A percentile compares a stretch with the other conserved stretches of the same genome.
phyloP scores from a whole-genome alignment of 2,888 invertebrate species.

The Vanessa cardui region DNA sequence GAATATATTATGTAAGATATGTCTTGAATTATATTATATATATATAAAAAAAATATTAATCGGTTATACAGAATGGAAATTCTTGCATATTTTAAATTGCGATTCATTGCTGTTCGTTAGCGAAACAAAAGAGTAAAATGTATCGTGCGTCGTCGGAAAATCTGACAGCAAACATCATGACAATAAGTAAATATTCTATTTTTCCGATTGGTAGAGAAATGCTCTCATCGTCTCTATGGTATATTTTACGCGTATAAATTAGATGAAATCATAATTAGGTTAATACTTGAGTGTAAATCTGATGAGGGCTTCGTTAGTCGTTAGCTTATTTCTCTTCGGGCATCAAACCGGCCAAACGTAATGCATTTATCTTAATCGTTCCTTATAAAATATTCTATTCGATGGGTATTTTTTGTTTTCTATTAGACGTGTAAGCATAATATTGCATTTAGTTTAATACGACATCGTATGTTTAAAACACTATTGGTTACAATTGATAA shows the following conservation, averaged over 20 bases:
- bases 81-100: conserved; percentile 28
- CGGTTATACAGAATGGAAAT: neutral
- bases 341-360: conserved; percentile 24
- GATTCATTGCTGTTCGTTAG: conserved; percentile 16
- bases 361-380: conserved; percentile 56
- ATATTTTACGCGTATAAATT: conserved; percentile 38
- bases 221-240: conserved; percentile 29
- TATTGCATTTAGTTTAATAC: conserved; percentile 56
- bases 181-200: conserved; percentile 76
- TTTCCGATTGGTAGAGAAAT: conserved; percentile 52
- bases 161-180: conserved; percentile 62
- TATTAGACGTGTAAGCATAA: conserved; percentile 61
- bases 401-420: conserved; percentile 54
- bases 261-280: conserved; percentile 18
- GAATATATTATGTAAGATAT: conserved; percentile 61
- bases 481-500: conserved; percentile 19
- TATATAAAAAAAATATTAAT: conserved; percentile 10
- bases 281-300: conserved; percentile 24
- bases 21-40: conserved; percentile 42
- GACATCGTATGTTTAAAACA: conserved; percentile 32
- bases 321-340: conserved; percentile 23
- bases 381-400: conserved; percentile 58
- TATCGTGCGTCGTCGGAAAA: conserved; percentile 17
- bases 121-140: neutral
- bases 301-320: conserved; percentile 20